Evolutionary conservation across 1,140 invertebrate genomes (phyloP), one percentile per base, ranked within the genome.

Genomic region (Temnothorax longispinosus): DNA sequence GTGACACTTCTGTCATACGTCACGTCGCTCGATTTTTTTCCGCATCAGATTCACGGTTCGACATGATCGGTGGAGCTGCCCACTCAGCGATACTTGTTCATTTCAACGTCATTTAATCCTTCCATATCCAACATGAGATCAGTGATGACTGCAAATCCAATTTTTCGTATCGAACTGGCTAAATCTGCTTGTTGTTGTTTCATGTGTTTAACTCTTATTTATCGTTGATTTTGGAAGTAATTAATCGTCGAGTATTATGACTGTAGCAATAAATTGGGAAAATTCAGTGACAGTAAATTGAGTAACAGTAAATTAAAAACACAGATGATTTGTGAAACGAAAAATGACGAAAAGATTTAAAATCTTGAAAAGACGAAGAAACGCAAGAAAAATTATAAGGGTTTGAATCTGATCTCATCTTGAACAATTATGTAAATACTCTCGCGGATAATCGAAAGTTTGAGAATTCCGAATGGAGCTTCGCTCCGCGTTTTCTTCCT

Each of bases 1-100:
- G 27, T 84, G 80, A 84, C 69, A 84, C 69, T 84, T 35, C 32
- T 84, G 80, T 84, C 80, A 84, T 74, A 84, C 80, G 80, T 84
- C 54, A 74, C 69, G 54, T 84, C 69, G 69, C 41, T 35, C 80
- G 69, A 84, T 84, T 60, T 84, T 69, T 84, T 84, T 82, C n/a
- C 32, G 52, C 54, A 47, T 50, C 27, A 74, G 41, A 74, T 74
- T 50, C 54, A 47, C 69, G 41, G 72, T 74, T 82, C 80, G 67
- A 41, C 27, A 35, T 52, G 54, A 74, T 84, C 54, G 69, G 38
- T 35, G 65, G 27, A 60, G 21, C 54, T 38, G 11, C 18, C 38
- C 38, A 60, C 35, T 60, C 54, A 62, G 27, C 54, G 27, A 60
- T 60, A 84, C 67, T 84, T 84, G 80, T 84, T 84, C 80, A 82